Evolutionary conservation across 2,113 vertebrate species (phyloP).

Genomic region (Otus sunia): DNA sequence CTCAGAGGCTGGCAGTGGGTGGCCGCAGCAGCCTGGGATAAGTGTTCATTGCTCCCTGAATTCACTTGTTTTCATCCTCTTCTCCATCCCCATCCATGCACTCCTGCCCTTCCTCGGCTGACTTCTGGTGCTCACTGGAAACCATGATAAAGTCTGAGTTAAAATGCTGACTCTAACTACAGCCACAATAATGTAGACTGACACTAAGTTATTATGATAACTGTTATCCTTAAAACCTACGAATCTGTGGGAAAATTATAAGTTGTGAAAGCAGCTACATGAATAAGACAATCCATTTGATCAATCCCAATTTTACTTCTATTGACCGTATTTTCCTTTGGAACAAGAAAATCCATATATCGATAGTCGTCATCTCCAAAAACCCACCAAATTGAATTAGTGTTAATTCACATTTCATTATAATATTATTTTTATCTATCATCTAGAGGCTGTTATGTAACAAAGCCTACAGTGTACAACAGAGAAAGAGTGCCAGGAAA

Average conservation of each 20-base stretch:
- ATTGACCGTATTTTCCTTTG: slow-evolving; percentile 22
- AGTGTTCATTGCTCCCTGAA: neutral
- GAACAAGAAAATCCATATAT: slow-evolving; percentile 34
- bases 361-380: slow-evolving; percentile 14
- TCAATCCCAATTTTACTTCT: slow-evolving; percentile 1
- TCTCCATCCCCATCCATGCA: neutral
- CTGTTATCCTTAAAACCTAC: neutral
- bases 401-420: slow-evolving; percentile 47
- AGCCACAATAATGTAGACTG: neutral
- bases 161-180: neutral
- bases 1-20: neutral
- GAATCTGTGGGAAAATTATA: neutral
- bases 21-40: neutral
- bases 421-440: slow-evolving; percentile 37
- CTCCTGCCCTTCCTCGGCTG: neutral
- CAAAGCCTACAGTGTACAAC: neutral
- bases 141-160: neutral
- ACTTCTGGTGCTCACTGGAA: neutral
- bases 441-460: neutral
- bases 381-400: slow-evolving; percentile 38
- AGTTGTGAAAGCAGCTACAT: neutral
- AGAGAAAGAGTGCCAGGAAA: slow-evolving; percentile 22
- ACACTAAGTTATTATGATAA: neutral
- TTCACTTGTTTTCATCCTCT: neutral
- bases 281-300: neutral